Evolutionary conservation across 2,797 vertebrate species (phyloP).

Genomic region (Dendrocincla tyrannina): DNA sequence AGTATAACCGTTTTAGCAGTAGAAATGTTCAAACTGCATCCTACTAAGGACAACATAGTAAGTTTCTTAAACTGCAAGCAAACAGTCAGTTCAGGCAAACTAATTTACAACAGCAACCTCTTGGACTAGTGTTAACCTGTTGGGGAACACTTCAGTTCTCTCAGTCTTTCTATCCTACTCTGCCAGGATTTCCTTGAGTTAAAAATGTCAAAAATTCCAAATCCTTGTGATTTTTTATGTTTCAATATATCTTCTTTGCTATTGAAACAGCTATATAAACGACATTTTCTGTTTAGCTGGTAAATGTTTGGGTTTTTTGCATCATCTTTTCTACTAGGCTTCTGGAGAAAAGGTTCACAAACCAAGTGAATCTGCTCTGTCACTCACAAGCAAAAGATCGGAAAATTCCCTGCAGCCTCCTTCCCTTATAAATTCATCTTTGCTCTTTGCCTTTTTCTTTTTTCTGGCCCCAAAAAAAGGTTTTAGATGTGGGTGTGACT

Average conservation of each 20-base stretch:
- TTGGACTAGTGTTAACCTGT: neutral
- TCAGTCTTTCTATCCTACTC: neutral
- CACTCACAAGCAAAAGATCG: neutral
- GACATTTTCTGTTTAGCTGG: neutral
- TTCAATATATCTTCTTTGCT: neutral
- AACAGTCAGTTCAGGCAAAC: neutral
- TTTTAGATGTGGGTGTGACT: neutral
- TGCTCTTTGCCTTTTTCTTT: neutral
- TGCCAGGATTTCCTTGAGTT: neutral
- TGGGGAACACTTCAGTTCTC: neutral
- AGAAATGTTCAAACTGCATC: neutral
- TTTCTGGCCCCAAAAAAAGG: neutral
- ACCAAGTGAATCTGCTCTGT: neutral
- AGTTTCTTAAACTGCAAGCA: neutral
- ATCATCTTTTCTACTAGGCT: neutral
- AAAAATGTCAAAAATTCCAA: neutral
- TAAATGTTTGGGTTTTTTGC: neutral
- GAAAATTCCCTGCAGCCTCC: neutral
- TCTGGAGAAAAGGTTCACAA: neutral
- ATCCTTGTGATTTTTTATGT: neutral
- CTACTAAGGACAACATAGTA: neutral
- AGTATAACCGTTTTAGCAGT: neutral
- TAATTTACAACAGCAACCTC: neutral
- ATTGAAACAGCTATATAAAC: neutral
- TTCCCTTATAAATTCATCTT: neutral